Evolutionary conservation across 2,113 vertebrate species (phyloP).

Genomic region (Irena cyanogastra): DNA sequence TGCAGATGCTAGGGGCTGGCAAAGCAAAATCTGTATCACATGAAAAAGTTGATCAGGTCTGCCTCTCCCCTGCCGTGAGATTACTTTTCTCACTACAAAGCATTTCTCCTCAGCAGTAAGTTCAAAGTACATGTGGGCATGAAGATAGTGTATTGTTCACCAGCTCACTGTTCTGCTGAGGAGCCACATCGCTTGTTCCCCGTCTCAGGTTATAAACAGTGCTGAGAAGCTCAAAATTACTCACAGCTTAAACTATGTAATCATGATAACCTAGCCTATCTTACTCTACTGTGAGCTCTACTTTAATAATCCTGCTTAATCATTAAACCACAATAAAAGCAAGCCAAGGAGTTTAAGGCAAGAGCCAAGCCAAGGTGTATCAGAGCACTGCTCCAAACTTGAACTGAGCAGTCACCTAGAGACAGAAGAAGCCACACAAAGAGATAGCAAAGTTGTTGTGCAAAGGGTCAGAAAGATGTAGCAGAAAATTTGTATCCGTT

Average conservation of each 20-base stretch:
- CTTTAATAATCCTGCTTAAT: conserved; percentile 55
- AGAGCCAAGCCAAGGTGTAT: not conserved
- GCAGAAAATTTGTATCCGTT: not conserved
- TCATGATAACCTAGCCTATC: conserved; percentile 30
- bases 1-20: conserved; percentile 51
- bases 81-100: conserved; percentile 64
- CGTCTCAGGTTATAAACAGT: conserved; percentile 27
- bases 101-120: conserved; percentile 39
- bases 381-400: not conserved
- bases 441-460: not conserved
- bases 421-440: not conserved
- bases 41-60: conserved; percentile 59
- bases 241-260: not conserved
- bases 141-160: conserved; percentile 54
- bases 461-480: not conserved
- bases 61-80: conserved; percentile 42
- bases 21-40: conserved; percentile 58
- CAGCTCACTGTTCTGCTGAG: conserved; percentile 37
- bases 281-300: not conserved
- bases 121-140: conserved; percentile 49
- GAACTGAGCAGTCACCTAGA: not conserved
- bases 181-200: not conserved
- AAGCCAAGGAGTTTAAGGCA: conserved; percentile 7
- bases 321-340: conserved; percentile 33
- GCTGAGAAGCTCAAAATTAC: conserved; percentile 33